These are phyloP conservation scores for Alces alces DNA, from an alignment of 2,113 vertebrate species.

Conservation along the genomic window DNA sequence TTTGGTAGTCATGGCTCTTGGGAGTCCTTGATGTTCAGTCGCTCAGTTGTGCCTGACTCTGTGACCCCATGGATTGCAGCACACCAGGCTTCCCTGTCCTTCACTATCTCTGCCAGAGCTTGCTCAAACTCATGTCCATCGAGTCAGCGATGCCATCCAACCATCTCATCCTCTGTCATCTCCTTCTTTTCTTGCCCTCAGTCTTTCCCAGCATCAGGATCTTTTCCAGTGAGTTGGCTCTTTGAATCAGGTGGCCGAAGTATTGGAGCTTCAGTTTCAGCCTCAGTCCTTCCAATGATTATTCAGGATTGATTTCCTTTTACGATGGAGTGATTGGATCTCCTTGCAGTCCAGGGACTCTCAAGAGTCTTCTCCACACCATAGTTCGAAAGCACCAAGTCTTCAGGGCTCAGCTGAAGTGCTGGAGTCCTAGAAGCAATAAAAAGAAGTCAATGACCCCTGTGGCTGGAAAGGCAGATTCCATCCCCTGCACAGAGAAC, in stretches of 20 bases:
- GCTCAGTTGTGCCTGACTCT: background rate
- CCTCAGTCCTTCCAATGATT: too few relatives aligned
- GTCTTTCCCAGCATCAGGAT: too few relatives aligned
- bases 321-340: too few relatives aligned
- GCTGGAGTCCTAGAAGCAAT: background rate
- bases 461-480: background rate
- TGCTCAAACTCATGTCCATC: background rate
- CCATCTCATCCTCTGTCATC: background rate
- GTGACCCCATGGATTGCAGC: background rate
- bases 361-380: too few relatives aligned
- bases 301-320: too few relatives aligned
- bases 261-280: too few relatives aligned
- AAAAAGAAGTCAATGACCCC: background rate
- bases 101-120: background rate
- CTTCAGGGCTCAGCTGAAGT: background rate
- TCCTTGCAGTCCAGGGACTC: too few relatives aligned
- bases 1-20: background rate
- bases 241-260: too few relatives aligned
- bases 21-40: background rate
- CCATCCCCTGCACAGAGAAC: background rate
- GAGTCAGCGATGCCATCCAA: background rate
- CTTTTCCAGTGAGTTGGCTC: too few relatives aligned
- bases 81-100: background rate
- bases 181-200: too few relatives aligned
- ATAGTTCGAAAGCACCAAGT: background rate